Base-by-base conservation (phyloP, 2,888 invertebrate species). In the Chrysolina haemoptera region DNA sequence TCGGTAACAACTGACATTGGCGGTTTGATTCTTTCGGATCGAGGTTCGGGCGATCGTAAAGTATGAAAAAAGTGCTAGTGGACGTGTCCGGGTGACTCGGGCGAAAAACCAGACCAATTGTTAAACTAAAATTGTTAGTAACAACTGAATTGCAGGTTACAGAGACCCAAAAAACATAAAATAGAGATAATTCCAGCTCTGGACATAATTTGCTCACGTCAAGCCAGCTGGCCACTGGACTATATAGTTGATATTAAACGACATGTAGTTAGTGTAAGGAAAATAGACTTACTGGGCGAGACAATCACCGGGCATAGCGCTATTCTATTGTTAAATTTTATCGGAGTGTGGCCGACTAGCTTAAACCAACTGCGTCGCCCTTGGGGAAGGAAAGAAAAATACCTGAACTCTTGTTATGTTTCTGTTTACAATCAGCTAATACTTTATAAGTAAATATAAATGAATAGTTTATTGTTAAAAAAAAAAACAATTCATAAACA, bases 251-350 rank as follows among this genome's bases (percentile, higher is more conserved):
- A 63, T 68, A 50, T 55, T 35, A 68, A 68, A 43, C 43, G n/a
- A 73, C 64, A 68, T 83, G 84, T 85, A 84, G 83, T 83, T 80
- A 83, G 84, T 79, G 76, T 75, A 67, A 68, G 41, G 75, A 78
- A 80, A 74, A 79, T 80, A 79, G 76, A 81, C 82, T 85, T 85
- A 86, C 84, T 78, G 85, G 83, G 86, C 87, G 86, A 83, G 84
- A 86, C 87, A 85, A 82, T 84, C 86, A 86, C 82, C 63, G 62
- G 53, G 68, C 71, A 46, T 84, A 82, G 84, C 83, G 86, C 85
- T 86, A 85, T 81, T 82, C 84, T 84, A 87, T 87, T 87, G 87
- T 87, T 87, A 83, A 84, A 80, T 87, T 81, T 87, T 86, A 87
- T 86, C 87, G 86, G 84, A 87, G 86, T 87, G 87, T 87, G 84